Evolutionary conservation across 2,797 vertebrate species (phyloP).

Genomic region (Anomalospiza imberbis): DNA sequence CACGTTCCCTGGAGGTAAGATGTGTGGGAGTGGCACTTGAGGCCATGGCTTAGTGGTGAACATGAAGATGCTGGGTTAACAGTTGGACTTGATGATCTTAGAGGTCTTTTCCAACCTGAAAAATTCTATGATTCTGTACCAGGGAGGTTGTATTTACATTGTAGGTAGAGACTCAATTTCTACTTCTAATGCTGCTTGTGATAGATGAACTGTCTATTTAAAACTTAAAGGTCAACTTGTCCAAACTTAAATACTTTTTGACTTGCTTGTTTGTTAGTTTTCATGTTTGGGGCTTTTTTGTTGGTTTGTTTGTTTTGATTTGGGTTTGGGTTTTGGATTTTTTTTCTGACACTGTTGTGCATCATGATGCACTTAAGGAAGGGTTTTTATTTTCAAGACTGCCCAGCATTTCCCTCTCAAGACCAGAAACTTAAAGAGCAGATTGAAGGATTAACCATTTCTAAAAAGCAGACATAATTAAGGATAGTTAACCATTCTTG

Average conservation of each 20-base stretch:
- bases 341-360: background rate
- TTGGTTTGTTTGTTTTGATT: background rate
- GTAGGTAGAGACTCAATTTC: background rate
- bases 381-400: background rate
- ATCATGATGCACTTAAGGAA: background rate
- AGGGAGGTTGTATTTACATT: background rate
- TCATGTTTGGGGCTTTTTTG: background rate
- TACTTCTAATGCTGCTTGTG: background rate
- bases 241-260: background rate
- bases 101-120: background rate
- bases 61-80: background rate
- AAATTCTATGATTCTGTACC: background rate
- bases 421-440: background rate
- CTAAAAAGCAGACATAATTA: background rate
- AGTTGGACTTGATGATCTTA: background rate
- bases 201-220: background rate
- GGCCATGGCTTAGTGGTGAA: background rate
- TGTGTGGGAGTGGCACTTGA: rapidly evolving
- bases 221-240: background rate
- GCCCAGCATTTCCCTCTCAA: background rate
- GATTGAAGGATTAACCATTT: background rate
- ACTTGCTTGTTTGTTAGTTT: background rate
- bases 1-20: background rate
- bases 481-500: background rate
- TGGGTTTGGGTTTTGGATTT: background rate